phyloP scores from a whole-genome alignment of 1,140 invertebrate genomes.

The Achatina immaculata region DNA sequence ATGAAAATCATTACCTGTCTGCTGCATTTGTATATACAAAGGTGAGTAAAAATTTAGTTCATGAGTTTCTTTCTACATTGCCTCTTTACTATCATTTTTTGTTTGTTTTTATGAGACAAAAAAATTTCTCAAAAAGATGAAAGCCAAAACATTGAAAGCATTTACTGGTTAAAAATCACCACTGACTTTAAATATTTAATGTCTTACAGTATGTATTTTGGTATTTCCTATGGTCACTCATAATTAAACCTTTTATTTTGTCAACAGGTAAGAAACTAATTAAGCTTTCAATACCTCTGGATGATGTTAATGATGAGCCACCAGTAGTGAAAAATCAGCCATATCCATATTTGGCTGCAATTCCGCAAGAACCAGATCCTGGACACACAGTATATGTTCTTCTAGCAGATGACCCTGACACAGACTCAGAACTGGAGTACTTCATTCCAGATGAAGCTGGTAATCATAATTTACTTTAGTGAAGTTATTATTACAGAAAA shows the following conservation, averaged over 20 bases:
- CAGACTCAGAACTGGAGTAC: slow-evolving; percentile 47
- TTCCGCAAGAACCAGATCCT: slow-evolving; percentile 46
- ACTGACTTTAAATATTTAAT: no score
- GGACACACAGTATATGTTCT: slow-evolving; percentile 55
- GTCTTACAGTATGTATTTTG: no score
- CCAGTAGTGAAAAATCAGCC: slow-evolving; percentile 56
- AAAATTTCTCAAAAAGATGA: no score
- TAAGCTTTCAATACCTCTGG: slow-evolving; percentile 45
- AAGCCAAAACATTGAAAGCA: no score
- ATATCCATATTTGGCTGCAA: slow-evolving; percentile 53
- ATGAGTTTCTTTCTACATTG: no score
- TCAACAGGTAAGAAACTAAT: slow-evolving; percentile 48
- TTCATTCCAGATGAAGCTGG: slow-evolving; percentile 47
- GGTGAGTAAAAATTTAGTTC: no score
- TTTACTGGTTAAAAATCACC: no score
- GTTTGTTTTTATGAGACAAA: no score
- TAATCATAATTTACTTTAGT: not conserved
- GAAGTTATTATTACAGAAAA: not conserved
- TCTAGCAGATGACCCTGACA: slow-evolving; percentile 55
- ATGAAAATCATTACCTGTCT: no score
- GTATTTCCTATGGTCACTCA: no score
- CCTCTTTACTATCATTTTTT: no score
- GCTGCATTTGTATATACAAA: no score
- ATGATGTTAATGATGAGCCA: slow-evolving; percentile 57
- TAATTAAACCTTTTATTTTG: not conserved